Conservation (phyloP, 2,797 vertebrate genomes). For the Acridotheres tristis region DNA sequence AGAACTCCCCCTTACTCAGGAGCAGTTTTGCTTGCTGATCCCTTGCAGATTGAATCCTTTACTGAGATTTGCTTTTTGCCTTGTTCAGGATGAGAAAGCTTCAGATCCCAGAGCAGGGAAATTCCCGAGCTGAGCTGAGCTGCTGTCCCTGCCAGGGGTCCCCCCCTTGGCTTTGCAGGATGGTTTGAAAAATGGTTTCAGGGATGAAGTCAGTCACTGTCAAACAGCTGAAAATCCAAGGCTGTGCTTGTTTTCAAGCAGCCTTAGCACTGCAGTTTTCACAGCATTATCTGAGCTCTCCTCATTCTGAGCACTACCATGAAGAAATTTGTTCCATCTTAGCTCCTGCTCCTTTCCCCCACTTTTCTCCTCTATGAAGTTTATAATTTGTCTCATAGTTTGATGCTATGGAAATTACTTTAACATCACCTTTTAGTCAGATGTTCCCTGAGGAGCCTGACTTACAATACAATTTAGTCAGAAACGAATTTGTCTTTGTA, state of each 20-base stretch:
- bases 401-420: slow-evolving; percentile 61
- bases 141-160: neutral
- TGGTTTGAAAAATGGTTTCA: neutral
- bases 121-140: accelerated
- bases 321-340: neutral
- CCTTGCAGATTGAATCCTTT: neutral
- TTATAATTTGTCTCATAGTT: slow-evolving; percentile 52
- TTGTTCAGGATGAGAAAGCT: neutral
- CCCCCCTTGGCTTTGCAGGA: neutral
- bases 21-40: neutral
- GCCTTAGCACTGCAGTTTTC: neutral
- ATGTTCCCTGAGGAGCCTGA: slow-evolving; percentile 14
- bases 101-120: neutral
- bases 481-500: slow-evolving; percentile 55
- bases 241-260: neutral
- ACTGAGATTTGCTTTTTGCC: neutral
- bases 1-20: neutral
- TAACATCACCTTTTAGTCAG: slow-evolving; percentile 53
- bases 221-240: neutral
- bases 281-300: neutral
- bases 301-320: neutral
- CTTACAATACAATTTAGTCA: slow-evolving; percentile 58
- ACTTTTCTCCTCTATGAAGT: slow-evolving; percentile 8
- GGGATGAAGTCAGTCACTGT: neutral
- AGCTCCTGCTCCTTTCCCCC: neutral